Evolutionary conservation across 1,140 invertebrate species (phyloP).

Genomic region (Calliphora vicina): DNA sequence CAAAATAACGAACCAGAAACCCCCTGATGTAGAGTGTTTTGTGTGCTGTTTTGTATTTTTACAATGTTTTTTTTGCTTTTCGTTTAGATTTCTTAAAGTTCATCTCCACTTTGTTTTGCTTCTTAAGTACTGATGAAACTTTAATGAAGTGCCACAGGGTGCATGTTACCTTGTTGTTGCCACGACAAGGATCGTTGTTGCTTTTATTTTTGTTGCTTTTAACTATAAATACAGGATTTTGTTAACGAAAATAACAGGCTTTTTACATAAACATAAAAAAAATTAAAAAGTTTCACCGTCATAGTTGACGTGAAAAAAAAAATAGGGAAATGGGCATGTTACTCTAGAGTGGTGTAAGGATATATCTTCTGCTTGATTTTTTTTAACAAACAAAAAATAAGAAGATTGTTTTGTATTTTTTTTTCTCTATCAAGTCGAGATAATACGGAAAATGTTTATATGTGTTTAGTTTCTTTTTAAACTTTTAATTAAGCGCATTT

Average conservation of each 20-base stretch:
- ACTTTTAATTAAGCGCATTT: conserved; percentile 24
- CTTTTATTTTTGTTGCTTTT: neutral
- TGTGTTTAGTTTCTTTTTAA: conserved; percentile 22
- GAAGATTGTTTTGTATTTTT: neutral
- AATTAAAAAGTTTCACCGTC: conserved; percentile 7
- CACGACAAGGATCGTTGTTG: no score
- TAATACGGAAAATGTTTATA: neutral
- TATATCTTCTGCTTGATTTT: neutral
- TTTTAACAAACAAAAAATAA: neutral
- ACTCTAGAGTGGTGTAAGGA: neutral
- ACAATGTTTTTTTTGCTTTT: neutral
- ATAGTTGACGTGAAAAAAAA: neutral
- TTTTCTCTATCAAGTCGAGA: neutral
- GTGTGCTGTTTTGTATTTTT: neutral
- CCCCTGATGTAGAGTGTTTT: no score
- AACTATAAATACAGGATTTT: no score
- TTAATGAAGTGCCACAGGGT: conserved; percentile 22
- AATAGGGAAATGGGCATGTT: neutral
- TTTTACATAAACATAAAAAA: conserved; percentile 28
- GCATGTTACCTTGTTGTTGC: conserved; percentile 14
- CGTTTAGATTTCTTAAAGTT: neutral
- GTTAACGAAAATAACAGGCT: conserved; percentile 10
- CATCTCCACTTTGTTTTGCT: neutral
- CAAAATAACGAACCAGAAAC: no score
- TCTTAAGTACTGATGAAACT: conserved; percentile 29